Conservation (phyloP, 2,888 invertebrate species). For the Eutolmus rufibarbis region DNA sequence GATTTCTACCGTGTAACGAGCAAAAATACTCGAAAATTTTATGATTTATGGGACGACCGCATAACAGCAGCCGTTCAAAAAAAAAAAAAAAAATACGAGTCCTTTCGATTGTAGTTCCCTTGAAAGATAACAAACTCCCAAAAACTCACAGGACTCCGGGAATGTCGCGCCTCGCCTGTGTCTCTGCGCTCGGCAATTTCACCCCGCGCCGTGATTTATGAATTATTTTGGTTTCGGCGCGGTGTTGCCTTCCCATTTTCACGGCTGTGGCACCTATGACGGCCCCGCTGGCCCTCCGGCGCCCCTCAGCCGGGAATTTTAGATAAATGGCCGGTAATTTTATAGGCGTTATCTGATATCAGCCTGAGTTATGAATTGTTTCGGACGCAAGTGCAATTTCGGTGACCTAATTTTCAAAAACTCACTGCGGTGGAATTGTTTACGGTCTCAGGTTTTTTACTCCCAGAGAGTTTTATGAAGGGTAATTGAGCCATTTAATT, state of each 20-base stretch:
- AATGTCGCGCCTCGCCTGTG: constrained; percentile 8
- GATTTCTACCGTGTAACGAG: constrained; percentile 40
- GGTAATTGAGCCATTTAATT: not conserved
- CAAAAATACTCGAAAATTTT: constrained; percentile 38
- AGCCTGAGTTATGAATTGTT: not conserved
- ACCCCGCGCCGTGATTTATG: constrained; percentile 46
- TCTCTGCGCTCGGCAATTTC: constrained; percentile 10
- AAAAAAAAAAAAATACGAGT: not conserved
- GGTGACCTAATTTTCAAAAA: not conserved
- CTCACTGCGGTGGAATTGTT: not conserved
- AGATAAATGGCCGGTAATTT: not conserved
- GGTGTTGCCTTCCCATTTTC: constrained; percentile 33
- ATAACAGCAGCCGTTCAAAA: not conserved
- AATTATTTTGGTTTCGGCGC: constrained; percentile 48
- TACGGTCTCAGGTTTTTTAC: not conserved
- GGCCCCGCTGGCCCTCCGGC: not conserved
- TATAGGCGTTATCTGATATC: not conserved
- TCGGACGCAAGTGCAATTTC: not conserved
- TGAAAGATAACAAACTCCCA: constrained; percentile 35
- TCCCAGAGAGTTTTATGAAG: not conserved
- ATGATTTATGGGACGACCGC: constrained; percentile 36
- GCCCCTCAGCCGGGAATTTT: not conserved
- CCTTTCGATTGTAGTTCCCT: constrained; percentile 8
- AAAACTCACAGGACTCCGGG: constrained; percentile 20
- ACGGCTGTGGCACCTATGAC: constrained; percentile 21